Conservation (phyloP, 2,113 vertebrate species). For the Rousettus leschenaultii region DNA sequence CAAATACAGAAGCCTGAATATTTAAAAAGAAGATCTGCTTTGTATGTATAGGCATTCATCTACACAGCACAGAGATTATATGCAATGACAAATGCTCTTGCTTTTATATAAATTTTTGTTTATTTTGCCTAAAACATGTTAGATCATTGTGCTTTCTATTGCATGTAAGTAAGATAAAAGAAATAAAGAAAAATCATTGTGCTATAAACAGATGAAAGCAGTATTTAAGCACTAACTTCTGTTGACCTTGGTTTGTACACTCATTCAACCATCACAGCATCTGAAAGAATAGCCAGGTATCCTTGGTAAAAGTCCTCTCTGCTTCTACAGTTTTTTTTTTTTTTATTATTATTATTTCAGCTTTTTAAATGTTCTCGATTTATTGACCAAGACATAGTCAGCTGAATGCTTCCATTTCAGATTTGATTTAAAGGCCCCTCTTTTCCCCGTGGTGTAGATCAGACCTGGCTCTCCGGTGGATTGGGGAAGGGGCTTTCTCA, state of each 20-base stretch:
- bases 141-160: neutral
- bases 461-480: neutral
- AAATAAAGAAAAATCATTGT: neutral
- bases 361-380: neutral
- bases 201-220: neutral
- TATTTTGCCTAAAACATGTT: neutral
- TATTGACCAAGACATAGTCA: neutral
- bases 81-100: neutral
- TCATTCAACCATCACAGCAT: neutral
- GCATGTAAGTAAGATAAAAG: neutral
- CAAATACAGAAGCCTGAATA: conserved; percentile 62
- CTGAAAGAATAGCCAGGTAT: neutral
- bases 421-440: neutral
- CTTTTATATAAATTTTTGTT: neutral
- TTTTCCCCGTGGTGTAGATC: neutral
- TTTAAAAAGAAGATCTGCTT: conserved; percentile 57
- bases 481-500: neutral
- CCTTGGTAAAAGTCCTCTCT: neutral
- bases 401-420: neutral
- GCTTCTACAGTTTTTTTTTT: neutral
- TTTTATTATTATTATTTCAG: too few species aligned
- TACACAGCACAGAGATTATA: neutral
- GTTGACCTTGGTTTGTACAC: neutral
- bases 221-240: neutral
- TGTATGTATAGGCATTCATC: neutral